phyloP scores from a whole-genome alignment of 2,888 invertebrate species.

The Drosophila mulleri region DNA sequence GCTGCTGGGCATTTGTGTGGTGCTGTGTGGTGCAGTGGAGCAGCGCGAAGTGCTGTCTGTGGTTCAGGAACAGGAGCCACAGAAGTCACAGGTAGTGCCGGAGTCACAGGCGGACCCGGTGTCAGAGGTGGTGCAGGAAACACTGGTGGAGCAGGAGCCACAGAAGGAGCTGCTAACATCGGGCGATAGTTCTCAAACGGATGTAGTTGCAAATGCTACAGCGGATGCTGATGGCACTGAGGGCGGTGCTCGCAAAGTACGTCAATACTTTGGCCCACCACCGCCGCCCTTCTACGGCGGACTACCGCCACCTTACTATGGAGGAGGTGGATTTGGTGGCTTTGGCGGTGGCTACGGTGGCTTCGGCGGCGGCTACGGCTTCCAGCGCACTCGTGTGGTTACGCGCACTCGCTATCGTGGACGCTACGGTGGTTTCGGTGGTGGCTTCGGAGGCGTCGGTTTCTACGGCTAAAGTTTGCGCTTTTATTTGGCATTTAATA shows the following conservation, averaged over 20 bases:
- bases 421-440: slow-evolving; percentile 58
- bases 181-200: slow-evolving; percentile 52
- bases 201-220: slow-evolving; percentile 12
- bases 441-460: slow-evolving; percentile 43
- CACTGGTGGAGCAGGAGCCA: slow-evolving; percentile 1
- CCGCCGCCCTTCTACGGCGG: slow-evolving; percentile 70
- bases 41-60: slow-evolving; percentile 6
- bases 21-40: slow-evolving; percentile 29
- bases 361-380: slow-evolving; percentile 42
- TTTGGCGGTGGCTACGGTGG: slow-evolving; percentile 47
- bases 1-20: slow-evolving; percentile 32
- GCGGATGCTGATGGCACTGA: slow-evolving; percentile 1
- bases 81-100: background rate
- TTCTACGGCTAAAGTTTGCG: slow-evolving; percentile 56
- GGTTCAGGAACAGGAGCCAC: background rate
- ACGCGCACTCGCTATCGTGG: slow-evolving; percentile 72
- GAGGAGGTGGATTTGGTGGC: slow-evolving; percentile 43
- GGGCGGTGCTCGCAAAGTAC: slow-evolving; percentile 55
- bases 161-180: slow-evolving; percentile 19
- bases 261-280: slow-evolving; percentile 68
- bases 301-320: slow-evolving; percentile 57
- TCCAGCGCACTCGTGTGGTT: slow-evolving; percentile 61
- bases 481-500: slow-evolving; percentile 12
- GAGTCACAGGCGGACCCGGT: slow-evolving; percentile 10
- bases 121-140: background rate